Conservation (phyloP, 2,113 vertebrate species). For the Isichthys henryi region DNA sequence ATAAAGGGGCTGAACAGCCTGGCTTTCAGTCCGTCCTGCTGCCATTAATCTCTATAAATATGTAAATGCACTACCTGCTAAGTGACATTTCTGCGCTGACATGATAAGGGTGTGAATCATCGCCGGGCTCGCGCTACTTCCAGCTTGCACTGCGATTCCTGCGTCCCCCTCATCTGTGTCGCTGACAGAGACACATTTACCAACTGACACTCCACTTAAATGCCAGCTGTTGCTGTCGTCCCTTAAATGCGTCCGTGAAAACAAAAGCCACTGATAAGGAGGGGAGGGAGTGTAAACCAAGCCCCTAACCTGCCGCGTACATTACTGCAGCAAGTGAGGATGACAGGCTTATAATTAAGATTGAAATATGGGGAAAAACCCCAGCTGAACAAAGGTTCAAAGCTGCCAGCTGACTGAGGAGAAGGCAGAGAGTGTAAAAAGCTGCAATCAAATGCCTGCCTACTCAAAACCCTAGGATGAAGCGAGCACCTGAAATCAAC, state of each 20-base stretch:
- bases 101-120: conserved; percentile 4
- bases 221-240: neutral
- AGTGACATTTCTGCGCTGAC: conserved; percentile 4
- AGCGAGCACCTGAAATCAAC: neutral
- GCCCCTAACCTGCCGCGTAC: neutral
- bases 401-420: too few species aligned
- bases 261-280: conserved; percentile 2
- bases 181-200: neutral
- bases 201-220: conserved; percentile 4
- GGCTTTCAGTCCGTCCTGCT: neutral
- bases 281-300: neutral
- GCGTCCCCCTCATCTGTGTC: neutral
- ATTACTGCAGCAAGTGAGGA: neutral
- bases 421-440: neutral
- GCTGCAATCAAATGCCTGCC: neutral
- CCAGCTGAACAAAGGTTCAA: neutral
- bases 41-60: conserved; percentile 7
- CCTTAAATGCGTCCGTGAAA: neutral
- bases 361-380: neutral
- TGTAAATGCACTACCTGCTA: conserved; percentile 10
- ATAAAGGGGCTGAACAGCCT: neutral
- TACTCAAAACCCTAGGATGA: neutral
- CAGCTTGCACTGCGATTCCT: neutral
- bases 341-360: neutral
- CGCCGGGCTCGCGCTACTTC: neutral